Percentiles rank a stretch among this genome's conserved stretches.
Conservation (phyloP, 2,888 invertebrate species). For the Sphaerophoria taeniata region DNA sequence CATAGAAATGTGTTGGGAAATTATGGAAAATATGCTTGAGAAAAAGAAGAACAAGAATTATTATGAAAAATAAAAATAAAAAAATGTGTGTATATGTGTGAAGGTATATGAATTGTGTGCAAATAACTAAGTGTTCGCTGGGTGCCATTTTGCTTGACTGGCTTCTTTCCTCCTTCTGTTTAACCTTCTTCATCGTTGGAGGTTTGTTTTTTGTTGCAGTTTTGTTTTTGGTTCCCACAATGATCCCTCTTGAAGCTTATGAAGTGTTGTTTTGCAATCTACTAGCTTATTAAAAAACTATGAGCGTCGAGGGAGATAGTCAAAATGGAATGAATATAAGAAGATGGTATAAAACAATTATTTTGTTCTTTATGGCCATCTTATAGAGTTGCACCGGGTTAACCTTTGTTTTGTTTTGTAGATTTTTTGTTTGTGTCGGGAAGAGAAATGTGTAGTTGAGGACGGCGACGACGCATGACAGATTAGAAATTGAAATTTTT, state of each 20-base stretch:
- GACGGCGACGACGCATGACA: background rate
- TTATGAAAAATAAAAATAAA: slow-evolving; percentile 1
- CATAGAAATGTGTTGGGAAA: slow-evolving; percentile 43
- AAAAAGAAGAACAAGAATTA: background rate
- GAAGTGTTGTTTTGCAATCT: slow-evolving; percentile 35
- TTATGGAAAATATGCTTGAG: slow-evolving; percentile 30
- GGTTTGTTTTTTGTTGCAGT: background rate
- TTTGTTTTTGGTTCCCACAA: background rate
- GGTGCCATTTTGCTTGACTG: slow-evolving; percentile 11
- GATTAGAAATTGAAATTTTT: no score
- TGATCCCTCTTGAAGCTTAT: slow-evolving; percentile 27
- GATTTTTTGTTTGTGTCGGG: background rate
- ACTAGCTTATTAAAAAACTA: slow-evolving; percentile 24
- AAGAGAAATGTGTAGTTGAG: no score
- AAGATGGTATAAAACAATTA: slow-evolving; percentile 25
- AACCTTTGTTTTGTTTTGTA: background rate
- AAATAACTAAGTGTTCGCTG: slow-evolving; percentile 12
- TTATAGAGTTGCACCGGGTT: background rate
- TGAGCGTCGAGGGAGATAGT: slow-evolving; percentile 1
- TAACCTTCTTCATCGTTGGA: background rate
- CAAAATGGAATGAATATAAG: background rate
- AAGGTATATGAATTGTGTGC: background rate
- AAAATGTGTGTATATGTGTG: background rate
- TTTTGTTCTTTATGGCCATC: slow-evolving; percentile 5
- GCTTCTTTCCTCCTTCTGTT: background rate